Conservation (phyloP, 2,888 invertebrate species). For the Embidobia sp. region DNA sequence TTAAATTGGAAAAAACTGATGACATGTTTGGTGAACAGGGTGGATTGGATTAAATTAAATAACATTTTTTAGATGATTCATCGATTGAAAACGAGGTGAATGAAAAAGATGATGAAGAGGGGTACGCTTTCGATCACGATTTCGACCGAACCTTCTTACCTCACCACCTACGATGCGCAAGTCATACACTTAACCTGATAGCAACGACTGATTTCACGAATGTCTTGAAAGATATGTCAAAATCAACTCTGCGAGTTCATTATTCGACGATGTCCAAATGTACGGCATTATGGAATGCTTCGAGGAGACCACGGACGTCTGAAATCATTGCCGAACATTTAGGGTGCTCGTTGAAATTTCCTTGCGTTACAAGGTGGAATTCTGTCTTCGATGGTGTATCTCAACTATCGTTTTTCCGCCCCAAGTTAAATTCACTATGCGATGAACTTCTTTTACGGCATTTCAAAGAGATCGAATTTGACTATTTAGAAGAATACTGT, state of each 20-base stretch:
- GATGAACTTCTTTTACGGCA: neutral
- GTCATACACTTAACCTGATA: neutral
- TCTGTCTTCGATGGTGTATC: neutral
- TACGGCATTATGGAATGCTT: neutral
- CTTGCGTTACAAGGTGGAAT: slow-evolving; percentile 26
- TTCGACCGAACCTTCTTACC: neutral
- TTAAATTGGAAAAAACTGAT: too few species aligned
- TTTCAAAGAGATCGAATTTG: slow-evolving; percentile 7
- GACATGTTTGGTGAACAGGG: too few species aligned
- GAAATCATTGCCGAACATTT: slow-evolving; percentile 4
- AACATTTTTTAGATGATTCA: too few species aligned
- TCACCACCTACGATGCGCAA: neutral
- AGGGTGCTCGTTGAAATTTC: slow-evolving; percentile 1
- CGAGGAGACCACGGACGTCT: neutral
- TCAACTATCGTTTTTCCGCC: slow-evolving; percentile 1
- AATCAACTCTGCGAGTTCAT: neutral
- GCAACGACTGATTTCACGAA: neutral
- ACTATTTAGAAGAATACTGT: slow-evolving; percentile 11
- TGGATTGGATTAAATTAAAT: too few species aligned
- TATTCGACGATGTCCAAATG: neutral
- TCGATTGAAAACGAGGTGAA: too few species aligned
- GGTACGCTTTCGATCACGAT: too few species aligned
- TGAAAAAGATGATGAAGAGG: too few species aligned
- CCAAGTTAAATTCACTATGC: slow-evolving; percentile 1
- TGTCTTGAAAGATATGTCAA: neutral